Conservation (phyloP, 2,888 invertebrate species). For the Idaea dimidiata region DNA sequence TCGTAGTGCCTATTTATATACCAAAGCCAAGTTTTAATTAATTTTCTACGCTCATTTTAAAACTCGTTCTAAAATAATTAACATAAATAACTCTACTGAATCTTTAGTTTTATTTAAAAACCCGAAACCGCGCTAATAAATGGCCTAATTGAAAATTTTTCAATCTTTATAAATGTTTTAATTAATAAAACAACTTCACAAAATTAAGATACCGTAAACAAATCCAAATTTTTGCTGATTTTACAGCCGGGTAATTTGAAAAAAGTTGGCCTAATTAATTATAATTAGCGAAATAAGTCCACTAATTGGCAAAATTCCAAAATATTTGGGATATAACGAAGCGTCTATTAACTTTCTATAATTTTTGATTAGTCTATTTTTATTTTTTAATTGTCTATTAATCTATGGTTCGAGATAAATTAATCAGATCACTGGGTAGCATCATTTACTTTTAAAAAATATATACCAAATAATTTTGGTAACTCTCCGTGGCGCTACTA, state of each 20-base stretch:
- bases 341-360: not conserved
- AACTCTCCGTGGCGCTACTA: not conserved
- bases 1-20: no score
- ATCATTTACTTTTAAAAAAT: not conserved
- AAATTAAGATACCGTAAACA: not conserved
- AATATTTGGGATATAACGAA: not conserved
- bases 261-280: not conserved
- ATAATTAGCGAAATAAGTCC: not conserved
- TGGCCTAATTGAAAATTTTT: not conserved
- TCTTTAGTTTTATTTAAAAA: no score
- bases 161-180: not conserved
- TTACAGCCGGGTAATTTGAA: not conserved
- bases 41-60: no score
- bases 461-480: not conserved
- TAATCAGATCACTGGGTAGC: not conserved
- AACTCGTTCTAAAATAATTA: no score
- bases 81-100: no score
- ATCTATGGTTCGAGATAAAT: not conserved
- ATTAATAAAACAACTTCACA: not conserved
- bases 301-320: not conserved
- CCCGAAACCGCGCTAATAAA: not conserved
- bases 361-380: not conserved
- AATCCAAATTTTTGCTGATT: not conserved
- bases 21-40: no score
- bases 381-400: not conserved